Evolutionary conservation across 2,113 vertebrate species (phyloP).

Genomic region (Isichthys henryi): DNA sequence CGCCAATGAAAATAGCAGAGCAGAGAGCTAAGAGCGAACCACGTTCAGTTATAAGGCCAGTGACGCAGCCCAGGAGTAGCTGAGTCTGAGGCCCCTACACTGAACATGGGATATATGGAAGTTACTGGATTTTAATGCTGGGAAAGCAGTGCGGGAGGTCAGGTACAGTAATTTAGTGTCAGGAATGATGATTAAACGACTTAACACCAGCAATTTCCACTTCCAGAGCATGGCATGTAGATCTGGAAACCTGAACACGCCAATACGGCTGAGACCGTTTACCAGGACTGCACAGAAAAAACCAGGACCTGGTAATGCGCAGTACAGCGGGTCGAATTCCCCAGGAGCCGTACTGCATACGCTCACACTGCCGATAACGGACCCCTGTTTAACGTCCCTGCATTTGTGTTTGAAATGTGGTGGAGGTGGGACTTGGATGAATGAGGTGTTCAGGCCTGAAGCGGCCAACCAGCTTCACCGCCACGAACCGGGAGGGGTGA

Average conservation of each 20-base stretch:
- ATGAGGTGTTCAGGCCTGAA: constrained; percentile 18
- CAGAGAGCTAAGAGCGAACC: not conserved
- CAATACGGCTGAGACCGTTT: not conserved
- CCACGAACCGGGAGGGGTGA: not conserved
- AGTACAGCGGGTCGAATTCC: not conserved
- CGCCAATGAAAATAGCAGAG: not conserved
- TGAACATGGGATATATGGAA: not conserved
- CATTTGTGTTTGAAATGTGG: constrained; percentile 23
- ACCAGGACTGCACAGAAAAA: not conserved
- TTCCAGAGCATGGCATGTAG: not conserved
- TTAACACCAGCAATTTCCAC: not conserved
- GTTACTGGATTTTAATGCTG: not conserved
- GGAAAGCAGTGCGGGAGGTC: not conserved
- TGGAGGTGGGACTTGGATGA: not conserved
- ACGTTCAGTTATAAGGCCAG: not conserved
- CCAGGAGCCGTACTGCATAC: not conserved
- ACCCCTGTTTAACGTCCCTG: constrained; percentile 7
- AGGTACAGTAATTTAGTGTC: no score
- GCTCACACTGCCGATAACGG: not conserved
- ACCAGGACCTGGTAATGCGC: not conserved
- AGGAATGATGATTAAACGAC: not conserved
- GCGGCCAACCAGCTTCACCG: not conserved
- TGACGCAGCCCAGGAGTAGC: not conserved
- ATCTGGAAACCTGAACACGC: not conserved
- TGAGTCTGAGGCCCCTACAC: not conserved